phyloP scores from a whole-genome alignment of 2,888 invertebrate species.

The Cataglyphis cursor region DNA sequence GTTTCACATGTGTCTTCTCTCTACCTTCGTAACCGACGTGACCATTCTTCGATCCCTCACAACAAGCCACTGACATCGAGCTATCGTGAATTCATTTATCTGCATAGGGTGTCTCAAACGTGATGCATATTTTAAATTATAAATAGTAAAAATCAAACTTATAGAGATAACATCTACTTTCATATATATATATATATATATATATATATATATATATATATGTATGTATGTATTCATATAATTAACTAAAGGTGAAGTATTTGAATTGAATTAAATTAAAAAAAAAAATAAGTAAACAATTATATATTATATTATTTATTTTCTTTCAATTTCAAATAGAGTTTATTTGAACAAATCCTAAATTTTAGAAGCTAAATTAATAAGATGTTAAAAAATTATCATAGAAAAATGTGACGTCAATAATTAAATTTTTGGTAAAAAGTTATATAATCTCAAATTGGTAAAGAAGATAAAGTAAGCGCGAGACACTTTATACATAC shows the following conservation, averaged over 20 bases:
- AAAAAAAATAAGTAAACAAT: too few species aligned
- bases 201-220: too few species aligned
- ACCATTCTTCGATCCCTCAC: constrained; percentile 69
- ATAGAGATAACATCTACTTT: background rate
- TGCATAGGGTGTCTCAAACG: constrained; percentile 27
- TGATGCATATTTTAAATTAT: background rate
- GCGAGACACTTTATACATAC: background rate
- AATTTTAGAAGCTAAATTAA: background rate
- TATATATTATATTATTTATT: background rate
- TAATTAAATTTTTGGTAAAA: background rate
- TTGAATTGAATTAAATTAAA: background rate
- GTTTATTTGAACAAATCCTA: background rate
- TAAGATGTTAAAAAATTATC: background rate
- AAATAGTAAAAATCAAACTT: background rate
- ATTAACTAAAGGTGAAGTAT: too few species aligned
- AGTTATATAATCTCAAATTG: background rate
- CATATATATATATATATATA: background rate
- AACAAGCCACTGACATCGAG: constrained; percentile 65
- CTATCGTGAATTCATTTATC: constrained; percentile 50
- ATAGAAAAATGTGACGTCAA: background rate
- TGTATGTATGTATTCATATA: background rate
- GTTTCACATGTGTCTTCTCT: constrained; percentile 61
- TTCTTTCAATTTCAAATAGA: background rate
- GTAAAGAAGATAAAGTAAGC: background rate
- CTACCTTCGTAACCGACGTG: constrained; percentile 63